These are phyloP conservation scores for Cryptotis parvus DNA, from an alignment of 2,113 vertebrate genomes.

Conservation along the genomic window DNA sequence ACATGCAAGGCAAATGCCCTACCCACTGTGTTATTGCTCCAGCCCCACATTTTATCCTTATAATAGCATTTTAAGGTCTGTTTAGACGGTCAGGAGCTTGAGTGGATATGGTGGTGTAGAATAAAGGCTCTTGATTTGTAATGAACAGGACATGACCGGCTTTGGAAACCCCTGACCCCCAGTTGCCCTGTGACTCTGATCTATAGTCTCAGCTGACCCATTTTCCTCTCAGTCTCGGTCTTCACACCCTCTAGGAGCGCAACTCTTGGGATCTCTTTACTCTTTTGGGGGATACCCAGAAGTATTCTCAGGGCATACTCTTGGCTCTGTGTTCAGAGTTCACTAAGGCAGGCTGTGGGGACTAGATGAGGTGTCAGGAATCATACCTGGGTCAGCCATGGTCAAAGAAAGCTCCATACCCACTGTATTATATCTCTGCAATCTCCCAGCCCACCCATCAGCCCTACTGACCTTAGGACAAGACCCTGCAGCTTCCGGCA, in stretches of 20 bases:
- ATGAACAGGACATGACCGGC: neutral
- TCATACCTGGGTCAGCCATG: no score
- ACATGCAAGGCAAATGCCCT: no score
- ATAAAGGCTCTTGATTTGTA: slow-evolving; percentile 2
- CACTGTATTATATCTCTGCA: no score
- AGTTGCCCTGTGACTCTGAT: neutral
- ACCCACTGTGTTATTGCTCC: no score
- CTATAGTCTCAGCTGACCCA: neutral
- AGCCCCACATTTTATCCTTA: neutral
- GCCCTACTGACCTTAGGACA: neutral
- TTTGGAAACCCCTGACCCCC: neutral
- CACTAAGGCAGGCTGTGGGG: no score
- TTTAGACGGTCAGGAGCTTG: slow-evolving; percentile 26
- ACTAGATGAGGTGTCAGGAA: no score
- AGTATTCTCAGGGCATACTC: no score
- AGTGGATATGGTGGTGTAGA: neutral
- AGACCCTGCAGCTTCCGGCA: neutral
- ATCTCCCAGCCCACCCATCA: no score
- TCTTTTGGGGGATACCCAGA: neutral
- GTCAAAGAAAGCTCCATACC: no score
- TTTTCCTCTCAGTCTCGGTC: neutral
- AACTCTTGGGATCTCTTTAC: neutral
- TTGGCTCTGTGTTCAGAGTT: no score
- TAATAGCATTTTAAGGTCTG: slow-evolving; percentile 26
- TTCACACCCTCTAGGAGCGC: neutral